These are phyloP conservation scores for Deroplatys truncata DNA, from an alignment of 2,888 invertebrate species.

Conservation along the genomic window DNA sequence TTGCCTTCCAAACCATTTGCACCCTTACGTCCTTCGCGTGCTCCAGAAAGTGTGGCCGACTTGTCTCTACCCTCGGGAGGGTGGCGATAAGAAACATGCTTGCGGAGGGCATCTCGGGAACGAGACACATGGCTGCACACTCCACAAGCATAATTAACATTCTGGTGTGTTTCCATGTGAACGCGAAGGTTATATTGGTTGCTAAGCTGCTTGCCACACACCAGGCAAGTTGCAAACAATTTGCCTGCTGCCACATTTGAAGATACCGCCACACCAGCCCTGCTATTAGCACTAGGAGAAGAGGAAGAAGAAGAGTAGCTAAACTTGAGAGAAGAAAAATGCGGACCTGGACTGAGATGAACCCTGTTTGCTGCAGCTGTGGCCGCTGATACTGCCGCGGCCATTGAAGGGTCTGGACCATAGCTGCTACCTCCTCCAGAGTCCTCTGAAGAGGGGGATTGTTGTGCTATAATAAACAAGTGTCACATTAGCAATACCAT, in stretches of 20 bases:
- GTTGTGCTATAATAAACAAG: constrained; percentile 14
- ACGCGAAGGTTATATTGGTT: constrained; percentile 88
- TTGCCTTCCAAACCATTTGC: not conserved
- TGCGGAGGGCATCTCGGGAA: constrained; percentile 79
- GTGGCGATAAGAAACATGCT: constrained; percentile 84
- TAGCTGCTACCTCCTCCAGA: constrained; percentile 27
- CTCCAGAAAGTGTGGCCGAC: not conserved
- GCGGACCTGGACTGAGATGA: constrained; percentile 22
- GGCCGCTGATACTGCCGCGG: not conserved
- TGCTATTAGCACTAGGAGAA: constrained; percentile 18
- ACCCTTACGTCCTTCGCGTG: not conserved
- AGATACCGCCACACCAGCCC: not conserved
- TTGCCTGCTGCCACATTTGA: constrained; percentile 39
- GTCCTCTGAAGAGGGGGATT: constrained; percentile 28
- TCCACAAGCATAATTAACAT: constrained; percentile 80
- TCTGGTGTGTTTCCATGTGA: constrained; percentile 88
- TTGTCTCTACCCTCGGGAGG: constrained; percentile 49
- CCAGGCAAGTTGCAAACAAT: constrained; percentile 67
- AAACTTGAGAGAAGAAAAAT: constrained; percentile 17
- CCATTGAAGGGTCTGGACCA: constrained; percentile 15
- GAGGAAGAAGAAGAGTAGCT: not conserved
- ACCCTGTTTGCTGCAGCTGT: constrained; percentile 12
- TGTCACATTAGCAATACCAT: not conserved
- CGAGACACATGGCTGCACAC: constrained; percentile 85
- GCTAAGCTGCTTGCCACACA: constrained; percentile 83